phyloP scores from a whole-genome alignment of 2,888 invertebrate species.

The Clistopyga incitator region DNA sequence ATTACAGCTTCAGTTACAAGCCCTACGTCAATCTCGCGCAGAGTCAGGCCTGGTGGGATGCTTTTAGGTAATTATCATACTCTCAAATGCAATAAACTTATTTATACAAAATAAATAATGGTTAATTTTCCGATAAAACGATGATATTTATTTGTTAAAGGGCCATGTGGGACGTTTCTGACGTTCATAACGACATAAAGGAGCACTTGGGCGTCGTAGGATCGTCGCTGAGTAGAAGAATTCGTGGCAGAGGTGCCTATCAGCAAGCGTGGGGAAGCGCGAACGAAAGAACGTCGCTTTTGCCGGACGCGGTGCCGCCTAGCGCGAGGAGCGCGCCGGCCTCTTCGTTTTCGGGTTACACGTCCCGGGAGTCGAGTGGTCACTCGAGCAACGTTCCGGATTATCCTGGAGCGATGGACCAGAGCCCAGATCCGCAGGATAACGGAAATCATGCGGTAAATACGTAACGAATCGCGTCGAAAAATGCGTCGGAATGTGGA shows the following conservation, averaged over 20 bases:
- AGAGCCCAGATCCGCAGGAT: constrained; percentile 72
- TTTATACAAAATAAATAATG: too few species aligned
- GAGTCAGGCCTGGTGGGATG: constrained; percentile 83
- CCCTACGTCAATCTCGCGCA: constrained; percentile 88
- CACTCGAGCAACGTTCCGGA: constrained; percentile 70
- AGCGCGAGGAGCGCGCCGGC: constrained; percentile 74
- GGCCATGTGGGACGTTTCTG: constrained; percentile 98
- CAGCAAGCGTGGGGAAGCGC: constrained; percentile 88
- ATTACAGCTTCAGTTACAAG: constrained; percentile 97
- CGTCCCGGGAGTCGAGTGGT: constrained; percentile 72
- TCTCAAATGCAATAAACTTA: too few species aligned
- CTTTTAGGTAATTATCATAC: constrained; percentile 80
- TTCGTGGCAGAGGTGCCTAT: constrained; percentile 91
- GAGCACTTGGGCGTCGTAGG: constrained; percentile 97
- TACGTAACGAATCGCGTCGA: constrained; percentile 71
- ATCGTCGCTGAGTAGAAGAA: constrained; percentile 91
- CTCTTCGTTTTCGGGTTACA: constrained; percentile 73
- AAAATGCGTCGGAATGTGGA: constrained; percentile 3
- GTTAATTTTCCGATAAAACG: too few species aligned
- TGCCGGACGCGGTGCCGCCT: constrained; percentile 74
- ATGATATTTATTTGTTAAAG: constrained; percentile 69
- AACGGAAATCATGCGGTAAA: constrained; percentile 68
- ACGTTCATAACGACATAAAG: constrained; percentile 95
- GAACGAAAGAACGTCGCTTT: constrained; percentile 80
- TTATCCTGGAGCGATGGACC: constrained; percentile 69